Base-by-base conservation (phyloP, 2,797 vertebrate species). In the Aphelocoma californica region DNA sequence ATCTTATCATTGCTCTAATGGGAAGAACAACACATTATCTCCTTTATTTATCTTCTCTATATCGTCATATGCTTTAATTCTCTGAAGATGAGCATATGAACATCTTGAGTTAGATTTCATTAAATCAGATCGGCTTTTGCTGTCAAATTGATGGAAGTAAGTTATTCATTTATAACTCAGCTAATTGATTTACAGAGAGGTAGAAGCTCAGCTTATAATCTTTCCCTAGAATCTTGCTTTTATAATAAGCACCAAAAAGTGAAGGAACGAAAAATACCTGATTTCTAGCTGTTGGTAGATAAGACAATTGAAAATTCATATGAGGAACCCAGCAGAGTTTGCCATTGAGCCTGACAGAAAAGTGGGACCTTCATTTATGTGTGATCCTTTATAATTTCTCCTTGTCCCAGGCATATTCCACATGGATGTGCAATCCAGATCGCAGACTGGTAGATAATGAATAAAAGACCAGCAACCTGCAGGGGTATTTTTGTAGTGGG, bases 131-230 rank as follows among this genome's bases (percentile, higher is more conserved):
- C 12, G 60, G 88, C 86, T 87, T 85, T 86, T 88, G 78, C 95
- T 96, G 90, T 96, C 93, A 94, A 92, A 95, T 86, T 95, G 94
- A 92, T 95, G 71, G 83, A 92, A 95, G 69, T 89, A 86, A 94
- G 67, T 94, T 94, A 93, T 71, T 96, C 53, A 88, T 96, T 96
- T 96, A 78, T 94, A 96, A 88, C 81, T 84, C 38, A 4, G 74
- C 81, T 95, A 96, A 96, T 96, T 97, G 95, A 97, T 96, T 96
- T 93, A 96, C 82, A 64, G 71, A 84, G 85, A 93, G 32, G 74
- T 92, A 91, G 78, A 90, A 86, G 45, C 86, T 93, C 64, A 84
- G 51, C 34, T 86, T 95, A 21, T 48, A 88, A 20, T 92, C 74
- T 90, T 81, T 77, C 23, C 23, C 32, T 80, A 57, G 74, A 73